phyloP scores from a whole-genome alignment of 2,797 vertebrate species.

The Mormyrus proboscirostris region DNA sequence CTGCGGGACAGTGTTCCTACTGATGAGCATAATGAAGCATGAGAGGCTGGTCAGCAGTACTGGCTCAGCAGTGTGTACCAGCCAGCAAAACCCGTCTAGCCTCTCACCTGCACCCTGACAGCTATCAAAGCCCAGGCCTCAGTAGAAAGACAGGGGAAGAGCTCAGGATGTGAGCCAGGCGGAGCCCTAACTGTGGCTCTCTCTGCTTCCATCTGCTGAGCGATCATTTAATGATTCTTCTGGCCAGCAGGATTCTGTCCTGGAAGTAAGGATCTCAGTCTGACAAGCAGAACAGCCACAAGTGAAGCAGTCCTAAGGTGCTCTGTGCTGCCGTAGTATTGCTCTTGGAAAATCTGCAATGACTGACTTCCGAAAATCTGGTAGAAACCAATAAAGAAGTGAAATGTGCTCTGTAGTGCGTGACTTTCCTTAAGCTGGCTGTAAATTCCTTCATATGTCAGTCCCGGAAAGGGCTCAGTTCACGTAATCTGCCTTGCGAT shows the following conservation, averaged over 20 bases:
- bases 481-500: constrained; percentile 12
- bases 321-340: background rate
- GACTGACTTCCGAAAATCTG: constrained; percentile 15
- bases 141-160: background rate
- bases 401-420: background rate
- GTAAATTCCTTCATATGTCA: constrained; percentile 23
- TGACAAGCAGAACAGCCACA: background rate
- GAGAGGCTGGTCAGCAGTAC: background rate
- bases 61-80: background rate
- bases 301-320: background rate
- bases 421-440: background rate
- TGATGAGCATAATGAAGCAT: background rate
- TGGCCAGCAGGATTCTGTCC: background rate
- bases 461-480: background rate
- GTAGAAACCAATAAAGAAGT: constrained; percentile 18
- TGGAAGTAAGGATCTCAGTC: background rate
- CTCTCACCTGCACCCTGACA: background rate
- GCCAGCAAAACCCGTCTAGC: background rate
- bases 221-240: background rate
- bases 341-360: constrained; percentile 6
- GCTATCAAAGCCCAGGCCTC: background rate
- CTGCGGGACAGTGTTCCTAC: background rate
- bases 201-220: background rate
- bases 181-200: background rate
- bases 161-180: background rate